Base-by-base conservation (phyloP, 2,797 vertebrate species). In the Pseudopleuronectes americanus region DNA sequence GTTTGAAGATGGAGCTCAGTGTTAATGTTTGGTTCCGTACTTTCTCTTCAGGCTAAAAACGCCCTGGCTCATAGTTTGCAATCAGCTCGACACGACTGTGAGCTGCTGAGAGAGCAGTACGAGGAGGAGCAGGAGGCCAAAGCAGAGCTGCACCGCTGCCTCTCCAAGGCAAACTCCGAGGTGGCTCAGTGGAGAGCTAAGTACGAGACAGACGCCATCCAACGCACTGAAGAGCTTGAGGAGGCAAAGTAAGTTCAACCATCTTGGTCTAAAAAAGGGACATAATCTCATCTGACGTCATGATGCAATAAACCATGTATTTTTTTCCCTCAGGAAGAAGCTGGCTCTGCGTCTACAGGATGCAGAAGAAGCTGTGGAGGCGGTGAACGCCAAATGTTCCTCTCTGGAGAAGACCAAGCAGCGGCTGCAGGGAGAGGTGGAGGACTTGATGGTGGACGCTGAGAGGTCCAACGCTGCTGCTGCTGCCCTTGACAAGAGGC, bases 351-450 rank as follows among this genome's bases (percentile, higher is more conserved):
- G 93, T 22, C 93, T 96, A 57, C 95, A 96, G 84, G 94, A 96
- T 8, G 95, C 95, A 0, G 95, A 96, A 56, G 95, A 96, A 60
- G 94, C 94, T 38, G 80, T 84, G 0, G 95, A 96, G 68, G 94
- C 95, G 0, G 90, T 94, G 48, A 96, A 96, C 17, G 84, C 95
- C 60, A 96, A 96, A 71, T 95, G 95, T 8, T 93, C 94, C 33
- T 96, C 96, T 2, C 91, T 96, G 68, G 96, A 96, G 71, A 96
- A 96, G 91, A 96, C 95, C 0, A 96, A 96, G 61, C 95, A 95
- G 64, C 76, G 96, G 17, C 90, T 96, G 3, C 89, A 92, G 6
- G 84, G 62, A 6, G 90, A 92, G 81, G 82, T 91, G 84, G 89
- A 92, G 49, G 90, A 79, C 63, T 85, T 84, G 41, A 94, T 92